Conservation (phyloP, 2,113 vertebrate species). For the Promerops cafer region DNA sequence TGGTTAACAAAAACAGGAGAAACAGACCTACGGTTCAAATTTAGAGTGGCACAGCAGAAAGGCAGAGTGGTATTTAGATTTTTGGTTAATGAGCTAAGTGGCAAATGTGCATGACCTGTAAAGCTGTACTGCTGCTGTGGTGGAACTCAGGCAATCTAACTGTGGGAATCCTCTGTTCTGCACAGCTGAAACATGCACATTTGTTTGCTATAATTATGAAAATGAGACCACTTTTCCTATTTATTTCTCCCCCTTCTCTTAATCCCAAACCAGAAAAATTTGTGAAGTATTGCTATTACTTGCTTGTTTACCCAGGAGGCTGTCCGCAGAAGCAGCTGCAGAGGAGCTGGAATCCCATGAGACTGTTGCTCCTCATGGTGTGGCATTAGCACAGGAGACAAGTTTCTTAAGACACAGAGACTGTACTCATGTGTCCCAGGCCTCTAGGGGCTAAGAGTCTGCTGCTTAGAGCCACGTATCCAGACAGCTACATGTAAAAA, state of each 20-base stretch:
- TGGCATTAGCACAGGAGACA: not conserved
- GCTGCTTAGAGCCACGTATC: not conserved
- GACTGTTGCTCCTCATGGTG: not conserved
- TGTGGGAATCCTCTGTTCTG: not conserved
- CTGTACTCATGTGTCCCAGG: not conserved
- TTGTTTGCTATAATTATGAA: not conserved
- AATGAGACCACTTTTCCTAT: not conserved
- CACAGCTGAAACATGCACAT: not conserved
- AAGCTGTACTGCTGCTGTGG: not conserved
- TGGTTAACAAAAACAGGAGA: not conserved
- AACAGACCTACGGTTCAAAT: not conserved
- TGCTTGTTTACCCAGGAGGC: not conserved
- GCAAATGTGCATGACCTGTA: not conserved
- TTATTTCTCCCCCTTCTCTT: not conserved
- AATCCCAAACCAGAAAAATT: not conserved
- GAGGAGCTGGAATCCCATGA: not conserved
- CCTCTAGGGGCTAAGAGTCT: not conserved
- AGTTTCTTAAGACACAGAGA: not conserved
- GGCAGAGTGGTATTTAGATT: not conserved
- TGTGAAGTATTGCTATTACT: not conserved
- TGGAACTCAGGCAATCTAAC: not conserved
- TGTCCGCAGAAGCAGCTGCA: not conserved
- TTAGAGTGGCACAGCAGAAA: not conserved
- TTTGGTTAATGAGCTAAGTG: not conserved
- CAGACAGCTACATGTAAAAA: accelerated